Evolutionary conservation across 2,113 vertebrate genomes (phyloP).

Genomic region (Coregonus clupeaformis): DNA sequence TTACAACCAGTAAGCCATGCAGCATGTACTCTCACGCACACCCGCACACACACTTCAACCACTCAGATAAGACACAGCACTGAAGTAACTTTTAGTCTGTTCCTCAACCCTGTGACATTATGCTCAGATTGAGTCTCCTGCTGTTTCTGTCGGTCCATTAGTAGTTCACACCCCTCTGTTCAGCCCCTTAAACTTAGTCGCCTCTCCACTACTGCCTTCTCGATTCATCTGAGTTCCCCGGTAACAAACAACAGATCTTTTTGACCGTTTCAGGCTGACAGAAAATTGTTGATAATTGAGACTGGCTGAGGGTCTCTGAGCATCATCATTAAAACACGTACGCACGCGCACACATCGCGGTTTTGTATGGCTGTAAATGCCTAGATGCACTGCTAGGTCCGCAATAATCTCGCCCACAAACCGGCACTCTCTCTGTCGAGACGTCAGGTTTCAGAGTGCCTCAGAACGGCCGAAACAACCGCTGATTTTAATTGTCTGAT

Average conservation of each 20-base stretch:
- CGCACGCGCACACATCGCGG: neutral
- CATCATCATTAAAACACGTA: conserved; percentile 12
- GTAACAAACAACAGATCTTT: conserved; percentile 17
- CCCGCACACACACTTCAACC: conserved; percentile 7
- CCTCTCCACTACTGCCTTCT: neutral
- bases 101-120: neutral
- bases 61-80: neutral
- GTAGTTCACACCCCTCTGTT: neutral
- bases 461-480: too few species aligned
- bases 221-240: neutral
- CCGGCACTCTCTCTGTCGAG: too few species aligned
- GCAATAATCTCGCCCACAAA: conserved; percentile 55
- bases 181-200: neutral
- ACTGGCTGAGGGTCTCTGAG: conserved; percentile 43
- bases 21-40: conserved; percentile 37
- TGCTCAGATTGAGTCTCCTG: neutral
- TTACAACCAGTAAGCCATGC: neutral
- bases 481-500: too few species aligned
- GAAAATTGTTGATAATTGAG: conserved; percentile 50
- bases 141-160: neutral
- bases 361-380: neutral
- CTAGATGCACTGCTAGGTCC: conserved; percentile 17
- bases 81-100: neutral
- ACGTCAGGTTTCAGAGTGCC: too few species aligned
- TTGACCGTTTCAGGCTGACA: conserved; percentile 23